A percentile compares a stretch with the other conserved stretches of the same genome.
Evolutionary conservation across 2,888 invertebrate genomes (phyloP).

Genomic region (Ametastegia equiseti): DNA sequence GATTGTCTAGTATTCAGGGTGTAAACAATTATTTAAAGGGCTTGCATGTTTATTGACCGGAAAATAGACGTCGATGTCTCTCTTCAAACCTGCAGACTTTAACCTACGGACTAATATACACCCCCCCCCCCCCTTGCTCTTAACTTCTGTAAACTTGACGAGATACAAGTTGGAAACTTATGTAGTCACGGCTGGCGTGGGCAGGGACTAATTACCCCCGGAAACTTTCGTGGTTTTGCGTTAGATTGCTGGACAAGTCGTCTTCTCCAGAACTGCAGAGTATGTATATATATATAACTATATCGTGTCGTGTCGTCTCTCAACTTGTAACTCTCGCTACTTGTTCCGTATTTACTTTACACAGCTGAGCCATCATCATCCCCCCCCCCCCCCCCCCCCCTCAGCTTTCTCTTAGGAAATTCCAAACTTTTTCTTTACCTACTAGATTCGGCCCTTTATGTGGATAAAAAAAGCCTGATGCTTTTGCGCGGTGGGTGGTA

Average conservation of each 20-base stretch:
- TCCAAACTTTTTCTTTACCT: background rate
- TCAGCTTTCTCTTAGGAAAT: background rate
- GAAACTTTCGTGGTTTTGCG: conserved; percentile 22
- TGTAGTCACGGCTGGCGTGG: conserved; percentile 33
- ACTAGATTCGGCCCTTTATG: no score
- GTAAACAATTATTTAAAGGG: background rate
- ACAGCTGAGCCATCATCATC: conserved; percentile 16
- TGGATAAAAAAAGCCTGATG: no score
- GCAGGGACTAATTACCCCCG: conserved; percentile 35
- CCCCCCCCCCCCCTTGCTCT: no score
- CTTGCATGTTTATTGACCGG: background rate
- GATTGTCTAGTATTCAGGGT: background rate
- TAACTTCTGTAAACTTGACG: conserved; percentile 9
- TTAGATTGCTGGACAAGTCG: conserved; percentile 34
- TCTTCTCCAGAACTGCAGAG: no score
- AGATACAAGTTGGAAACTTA: conserved; percentile 40
- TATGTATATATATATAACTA: no score
- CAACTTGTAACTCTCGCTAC: background rate
- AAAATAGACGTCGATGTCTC: conserved; percentile 1
- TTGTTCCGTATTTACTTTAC: conserved; percentile 29
- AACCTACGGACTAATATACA: no score
- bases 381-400: no score
- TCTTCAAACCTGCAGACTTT: no score
- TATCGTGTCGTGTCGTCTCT: no score
- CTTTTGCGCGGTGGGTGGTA: no score